Conservation (phyloP, 2,888 invertebrate genomes). For the Alviniconcha strummeri region DNA sequence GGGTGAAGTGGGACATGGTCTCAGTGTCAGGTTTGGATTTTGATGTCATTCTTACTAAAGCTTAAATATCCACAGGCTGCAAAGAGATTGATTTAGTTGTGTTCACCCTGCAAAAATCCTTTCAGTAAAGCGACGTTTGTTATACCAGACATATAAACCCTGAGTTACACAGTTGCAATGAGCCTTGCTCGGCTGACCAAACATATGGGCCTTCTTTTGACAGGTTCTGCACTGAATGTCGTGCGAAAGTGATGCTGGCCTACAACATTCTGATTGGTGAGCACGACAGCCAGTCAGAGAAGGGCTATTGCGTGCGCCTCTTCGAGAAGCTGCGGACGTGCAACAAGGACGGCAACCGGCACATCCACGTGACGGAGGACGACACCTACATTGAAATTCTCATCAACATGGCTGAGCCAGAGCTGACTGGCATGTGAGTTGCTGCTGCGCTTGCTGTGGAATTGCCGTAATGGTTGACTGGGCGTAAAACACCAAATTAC, state of each 20-base stretch:
- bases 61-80: no score
- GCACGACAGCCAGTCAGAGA: constrained; percentile 86
- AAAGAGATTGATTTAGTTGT: no score
- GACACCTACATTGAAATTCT: constrained; percentile 91
- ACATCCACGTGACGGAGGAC: constrained; percentile 90
- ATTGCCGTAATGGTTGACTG: no score
- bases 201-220: constrained; percentile 79
- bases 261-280: constrained; percentile 87
- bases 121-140: no score
- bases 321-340: constrained; percentile 87
- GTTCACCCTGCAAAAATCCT: no score
- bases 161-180: no score
- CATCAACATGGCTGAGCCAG: constrained; percentile 92
- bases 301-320: constrained; percentile 89
- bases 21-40: no score
- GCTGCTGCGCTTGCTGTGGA: background rate
- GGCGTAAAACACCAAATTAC: no score
- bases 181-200: constrained; percentile 79
- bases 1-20: no score
- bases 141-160: no score
- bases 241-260: constrained; percentile 90
- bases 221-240: constrained; percentile 92
- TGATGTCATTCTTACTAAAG: no score
- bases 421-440: constrained; percentile 85
- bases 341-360: constrained; percentile 89